Conservation (phyloP, 2,888 invertebrate genomes). For the Clunio marinus region DNA sequence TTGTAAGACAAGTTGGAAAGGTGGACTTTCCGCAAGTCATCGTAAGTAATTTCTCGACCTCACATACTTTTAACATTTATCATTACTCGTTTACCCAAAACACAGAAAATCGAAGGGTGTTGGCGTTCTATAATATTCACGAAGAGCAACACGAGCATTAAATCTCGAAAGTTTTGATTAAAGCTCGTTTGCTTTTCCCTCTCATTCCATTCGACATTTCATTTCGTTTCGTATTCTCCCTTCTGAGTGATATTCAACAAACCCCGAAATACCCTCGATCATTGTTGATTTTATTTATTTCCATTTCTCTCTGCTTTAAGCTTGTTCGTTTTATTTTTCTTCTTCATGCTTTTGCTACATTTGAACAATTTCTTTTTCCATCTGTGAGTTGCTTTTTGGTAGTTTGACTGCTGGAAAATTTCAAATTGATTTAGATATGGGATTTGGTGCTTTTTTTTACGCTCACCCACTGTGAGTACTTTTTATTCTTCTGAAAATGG, state of each 20-base stretch:
- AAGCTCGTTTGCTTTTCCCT: background rate
- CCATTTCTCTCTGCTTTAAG: background rate
- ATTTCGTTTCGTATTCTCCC: too few species aligned
- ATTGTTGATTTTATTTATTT: conserved; percentile 16
- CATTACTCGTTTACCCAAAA: background rate
- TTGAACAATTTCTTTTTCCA: background rate
- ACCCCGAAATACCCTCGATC: conserved; percentile 1
- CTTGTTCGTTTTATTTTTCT: too few species aligned
- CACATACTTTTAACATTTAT: background rate
- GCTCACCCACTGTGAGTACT: background rate
- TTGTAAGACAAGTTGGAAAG: conserved; percentile 68
- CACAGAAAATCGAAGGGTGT: too few species aligned
- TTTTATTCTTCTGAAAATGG: background rate
- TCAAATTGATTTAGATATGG: conserved; percentile 33
- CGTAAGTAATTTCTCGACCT: conserved; percentile 58
- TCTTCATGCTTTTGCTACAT: background rate
- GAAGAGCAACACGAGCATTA: background rate
- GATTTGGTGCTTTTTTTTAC: conserved; percentile 18
- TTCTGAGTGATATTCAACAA: conserved; percentile 5
- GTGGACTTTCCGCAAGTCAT: conserved; percentile 72
- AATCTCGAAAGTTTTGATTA: conserved; percentile 17
- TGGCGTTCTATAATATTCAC: background rate
- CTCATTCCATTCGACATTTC: background rate
- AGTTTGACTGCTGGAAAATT: conserved; percentile 28
- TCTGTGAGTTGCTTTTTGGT: background rate